Conservation (phyloP, 2,888 invertebrate species). For the Synergus japonicus region DNA sequence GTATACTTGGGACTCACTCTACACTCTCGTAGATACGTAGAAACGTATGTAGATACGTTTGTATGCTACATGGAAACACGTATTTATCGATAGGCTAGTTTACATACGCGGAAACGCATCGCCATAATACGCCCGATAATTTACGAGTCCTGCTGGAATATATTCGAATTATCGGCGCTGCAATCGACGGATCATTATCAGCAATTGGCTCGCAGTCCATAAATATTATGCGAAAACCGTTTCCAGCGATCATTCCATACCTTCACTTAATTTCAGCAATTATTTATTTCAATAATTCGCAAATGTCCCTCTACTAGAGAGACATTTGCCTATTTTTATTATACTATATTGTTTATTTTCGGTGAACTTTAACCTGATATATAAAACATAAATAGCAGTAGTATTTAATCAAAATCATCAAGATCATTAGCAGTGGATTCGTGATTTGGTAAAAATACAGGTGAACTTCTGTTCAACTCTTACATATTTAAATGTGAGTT, state of each 20-base stretch:
- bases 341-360: too few relatives aligned
- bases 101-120: constrained; percentile 61
- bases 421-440: too few relatives aligned
- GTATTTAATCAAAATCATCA: too few relatives aligned
- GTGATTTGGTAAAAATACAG: constrained; percentile 17
- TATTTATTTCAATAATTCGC: background rate
- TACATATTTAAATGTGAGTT: background rate
- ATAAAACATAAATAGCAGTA: constrained; percentile 33
- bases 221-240: constrained; percentile 53
- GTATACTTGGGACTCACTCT: constrained; percentile 34
- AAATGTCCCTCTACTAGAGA: too few relatives aligned
- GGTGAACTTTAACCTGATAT: too few relatives aligned
- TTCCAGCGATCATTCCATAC: constrained; percentile 29
- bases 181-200: constrained; percentile 68
- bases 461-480: background rate
- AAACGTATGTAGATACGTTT: constrained; percentile 54
- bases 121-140: constrained; percentile 54
- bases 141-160: constrained; percentile 56
- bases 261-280: background rate
- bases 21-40: constrained; percentile 43
- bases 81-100: constrained; percentile 62
- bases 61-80: constrained; percentile 53
- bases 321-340: too few relatives aligned
- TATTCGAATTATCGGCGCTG: constrained; percentile 63
- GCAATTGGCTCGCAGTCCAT: constrained; percentile 61